Conservation (phyloP, 2,888 invertebrate genomes). For the Balanococcus diminutus region DNA sequence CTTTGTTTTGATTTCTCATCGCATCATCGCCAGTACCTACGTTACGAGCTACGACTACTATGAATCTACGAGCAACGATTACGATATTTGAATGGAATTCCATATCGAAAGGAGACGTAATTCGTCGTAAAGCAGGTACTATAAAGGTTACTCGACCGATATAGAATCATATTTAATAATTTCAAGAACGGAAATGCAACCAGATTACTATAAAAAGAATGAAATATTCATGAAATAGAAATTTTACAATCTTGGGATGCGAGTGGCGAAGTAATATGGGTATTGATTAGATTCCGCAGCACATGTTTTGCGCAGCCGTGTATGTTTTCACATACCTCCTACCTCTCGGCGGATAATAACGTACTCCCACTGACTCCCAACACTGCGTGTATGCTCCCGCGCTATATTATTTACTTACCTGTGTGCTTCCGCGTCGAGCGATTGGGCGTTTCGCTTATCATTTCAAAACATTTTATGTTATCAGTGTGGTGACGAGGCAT, state of each 20-base stretch:
- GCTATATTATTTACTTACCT: slow-evolving; percentile 47
- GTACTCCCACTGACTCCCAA: slow-evolving; percentile 40
- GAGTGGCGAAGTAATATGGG: slow-evolving; percentile 32
- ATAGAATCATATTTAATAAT: not conserved
- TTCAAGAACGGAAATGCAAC: not conserved
- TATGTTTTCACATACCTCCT: slow-evolving; percentile 23
- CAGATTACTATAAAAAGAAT: slow-evolving; percentile 21
- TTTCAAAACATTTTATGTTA: slow-evolving; percentile 48
- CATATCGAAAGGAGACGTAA: not conserved
- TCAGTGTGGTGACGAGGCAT: slow-evolving; percentile 48
- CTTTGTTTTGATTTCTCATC: slow-evolving; percentile 27
- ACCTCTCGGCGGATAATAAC: slow-evolving; percentile 29
- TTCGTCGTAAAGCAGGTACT: not conserved
- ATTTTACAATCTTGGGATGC: slow-evolving; percentile 36
- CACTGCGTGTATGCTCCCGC: slow-evolving; percentile 5
- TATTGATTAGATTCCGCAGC: slow-evolving; percentile 42
- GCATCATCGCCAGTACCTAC: not conserved
- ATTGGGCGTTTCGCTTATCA: slow-evolving; percentile 48
- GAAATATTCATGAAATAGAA: slow-evolving; percentile 31
- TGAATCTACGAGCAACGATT: not conserved
- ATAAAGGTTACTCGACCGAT: not conserved
- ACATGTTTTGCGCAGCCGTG: slow-evolving; percentile 40
- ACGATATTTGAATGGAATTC: not conserved
- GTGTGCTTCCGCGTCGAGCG: slow-evolving; percentile 49
- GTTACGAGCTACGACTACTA: not conserved